These are phyloP conservation scores for Rugalucina vietnamica DNA, from an alignment of 2,888 invertebrate genomes.

Conservation along the genomic window DNA sequence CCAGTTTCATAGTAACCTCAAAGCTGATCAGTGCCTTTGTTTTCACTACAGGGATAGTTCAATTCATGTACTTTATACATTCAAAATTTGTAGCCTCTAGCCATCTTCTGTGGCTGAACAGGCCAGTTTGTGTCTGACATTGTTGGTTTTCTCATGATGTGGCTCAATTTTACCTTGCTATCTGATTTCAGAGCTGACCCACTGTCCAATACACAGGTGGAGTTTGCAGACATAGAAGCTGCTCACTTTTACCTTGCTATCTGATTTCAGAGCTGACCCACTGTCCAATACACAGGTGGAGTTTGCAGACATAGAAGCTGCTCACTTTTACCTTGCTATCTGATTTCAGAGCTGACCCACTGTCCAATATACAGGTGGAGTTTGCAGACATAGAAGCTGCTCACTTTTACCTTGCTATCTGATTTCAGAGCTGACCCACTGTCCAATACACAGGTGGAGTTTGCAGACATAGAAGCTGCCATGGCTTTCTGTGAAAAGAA, in stretches of 20 bases:
- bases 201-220: conserved; percentile 92
- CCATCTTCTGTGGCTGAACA: no score
- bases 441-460: conserved; percentile 91
- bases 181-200: conserved; percentile 96
- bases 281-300: conserved; percentile 92
- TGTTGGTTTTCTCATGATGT: no score
- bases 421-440: conserved; percentile 95
- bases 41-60: no score
- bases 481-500: conserved; percentile 96
- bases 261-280: conserved; percentile 95
- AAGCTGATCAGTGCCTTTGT: no score
- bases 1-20: no score
- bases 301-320: conserved; percentile 89
- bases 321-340: no score
- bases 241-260: no score
- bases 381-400: conserved; percentile 91
- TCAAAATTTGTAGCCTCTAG: no score
- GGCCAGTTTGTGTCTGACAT: no score
- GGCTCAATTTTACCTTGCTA: no score
- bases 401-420: no score
- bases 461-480: conserved; percentile 90
- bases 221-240: conserved; percentile 88
- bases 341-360: conserved; percentile 95
- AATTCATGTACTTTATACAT: no score
- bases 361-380: conserved; percentile 92